Evolutionary conservation across 1,140 invertebrate species (phyloP), one percentile per base, ranked within the genome.

Genomic region (silkworm (Bombyx mori)): DNA sequence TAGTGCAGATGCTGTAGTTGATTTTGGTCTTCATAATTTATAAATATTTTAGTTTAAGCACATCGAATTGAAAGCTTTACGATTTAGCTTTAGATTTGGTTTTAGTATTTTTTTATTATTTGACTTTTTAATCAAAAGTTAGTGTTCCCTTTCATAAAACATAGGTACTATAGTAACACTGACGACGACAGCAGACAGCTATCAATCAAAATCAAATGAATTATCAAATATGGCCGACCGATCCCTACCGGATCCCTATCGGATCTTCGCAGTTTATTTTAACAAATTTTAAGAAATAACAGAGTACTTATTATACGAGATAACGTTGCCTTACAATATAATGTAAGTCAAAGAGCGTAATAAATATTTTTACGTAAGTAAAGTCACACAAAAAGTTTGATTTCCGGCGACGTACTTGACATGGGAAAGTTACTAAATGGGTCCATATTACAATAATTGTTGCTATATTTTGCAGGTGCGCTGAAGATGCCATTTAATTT

Each of bases 401-500:
- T 52, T 62, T 69, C 63, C 57, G 56, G 61, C n/a, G 49, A 66
- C 59, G 78, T 76, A 73, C 75, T 79, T 79, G 78, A 83, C 76
- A 75, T 66, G 66, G 56, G 65, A 71, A 73, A 69, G 66, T 73
- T 67, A 60, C 66, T 44, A 70, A 69, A 62, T 69, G 60, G 58
- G 60, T 62, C 52, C 58, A 52, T 72, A 68, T 66, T 63, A 66
- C 56, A 56, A 52, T 61, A 64, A 65, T 4, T 51, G 61, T 63
- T 67, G 46, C 58, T 47, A 54, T 58, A 65, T 60, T 66, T 87
- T 79, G 9, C 75, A 88, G 86, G 84, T 86, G 77, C 84, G 66
- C 86, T 86, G 84, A 88, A 87, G 83, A 88, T 88, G 86, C 84
- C 80, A 82, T 75, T 86, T 79, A 87, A 87, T 72, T 80, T 73